Conservation (phyloP, 2,888 invertebrate species). For the Diaprepes abbreviatus region DNA sequence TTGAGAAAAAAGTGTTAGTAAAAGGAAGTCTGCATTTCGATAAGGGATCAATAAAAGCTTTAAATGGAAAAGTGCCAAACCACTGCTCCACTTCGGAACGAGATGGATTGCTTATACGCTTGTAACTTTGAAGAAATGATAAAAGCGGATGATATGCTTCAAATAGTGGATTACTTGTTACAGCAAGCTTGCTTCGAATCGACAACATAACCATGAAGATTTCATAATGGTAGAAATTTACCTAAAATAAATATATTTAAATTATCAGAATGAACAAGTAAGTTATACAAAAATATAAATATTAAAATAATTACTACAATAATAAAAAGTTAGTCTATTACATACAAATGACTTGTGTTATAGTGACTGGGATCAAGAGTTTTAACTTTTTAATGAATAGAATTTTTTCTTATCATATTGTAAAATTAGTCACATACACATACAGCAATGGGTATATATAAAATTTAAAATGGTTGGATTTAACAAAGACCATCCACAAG, state of each 20-base stretch:
- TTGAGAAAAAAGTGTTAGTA: conserved; percentile 60
- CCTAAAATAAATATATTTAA: conserved; percentile 60
- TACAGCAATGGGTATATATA: no score
- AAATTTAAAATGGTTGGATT: no score
- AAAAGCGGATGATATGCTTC: conserved; percentile 54
- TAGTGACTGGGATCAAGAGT: no score
- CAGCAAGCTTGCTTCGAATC: conserved; percentile 54
- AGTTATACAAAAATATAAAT: no score
- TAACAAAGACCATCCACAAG: no score
- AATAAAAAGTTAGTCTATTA: no score
- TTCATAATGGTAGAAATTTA: conserved; percentile 71
- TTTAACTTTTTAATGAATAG: no score
- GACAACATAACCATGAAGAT: conserved; percentile 68
- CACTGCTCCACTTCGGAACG: conserved; percentile 68
- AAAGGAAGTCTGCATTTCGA: conserved; percentile 71
- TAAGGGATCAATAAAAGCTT: conserved; percentile 65
- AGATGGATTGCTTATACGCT: conserved; percentile 65
- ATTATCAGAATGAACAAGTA: no score
- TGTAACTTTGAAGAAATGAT: conserved; percentile 62
- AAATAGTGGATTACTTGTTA: conserved; percentile 29
- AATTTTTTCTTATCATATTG: no score
- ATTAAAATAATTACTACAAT: no score
- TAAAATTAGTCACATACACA: no score
- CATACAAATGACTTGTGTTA: no score
- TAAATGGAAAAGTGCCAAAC: conserved; percentile 64